Evolutionary conservation across 1,140 invertebrate species (phyloP), one percentile per base, ranked within the genome.

Genomic region (Sycophila sp.): DNA sequence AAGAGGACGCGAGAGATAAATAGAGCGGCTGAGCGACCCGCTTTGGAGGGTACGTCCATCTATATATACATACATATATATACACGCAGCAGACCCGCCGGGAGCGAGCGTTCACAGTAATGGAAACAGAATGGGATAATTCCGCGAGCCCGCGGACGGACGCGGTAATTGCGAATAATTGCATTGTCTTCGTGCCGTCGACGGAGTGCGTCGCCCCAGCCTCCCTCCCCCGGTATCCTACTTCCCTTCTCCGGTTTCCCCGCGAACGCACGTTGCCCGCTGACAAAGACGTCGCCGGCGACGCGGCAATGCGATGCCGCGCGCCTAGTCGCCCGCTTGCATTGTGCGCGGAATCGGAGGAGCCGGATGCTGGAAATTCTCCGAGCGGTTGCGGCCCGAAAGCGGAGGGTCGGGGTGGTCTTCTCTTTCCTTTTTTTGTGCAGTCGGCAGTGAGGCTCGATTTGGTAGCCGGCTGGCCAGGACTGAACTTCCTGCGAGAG

Each of bases 111-210:
- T 32, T 32, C 40, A 19, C 47, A 76, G 80, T 83, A 85, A 84
- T 84, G 77, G 82, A 79, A 82, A 77, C 78, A 79, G 78, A 82
- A 82, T 80, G 78, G 80, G 81, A 83, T 84, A 85, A 85, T 85
- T 83, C 77, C 73, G 78, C 69, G 76, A 78, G 78, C 78, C 32
- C 76, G 80, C 78, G 80, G 76, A 84, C 78, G 83, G 78, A 82
- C 80, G 79, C 76, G 76, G 81, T 85, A 86, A 86, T 85, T 85
- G 83, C 84, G 82, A 85, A 86, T 86, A 86, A 86, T 86, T 85
- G 83, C 80, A 85, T 86, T 85, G 85, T 85, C 83, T 86, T 85
- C 79, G 80, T 84, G 83, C 49, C 58, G 55, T 59, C 36, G 36
- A 24, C 11, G 42, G 19, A 5, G 22, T 19, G 2, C 8, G 38